Base-by-base conservation (phyloP, 2,113 vertebrate species). In the Hippocampus guttulatus region DNA sequence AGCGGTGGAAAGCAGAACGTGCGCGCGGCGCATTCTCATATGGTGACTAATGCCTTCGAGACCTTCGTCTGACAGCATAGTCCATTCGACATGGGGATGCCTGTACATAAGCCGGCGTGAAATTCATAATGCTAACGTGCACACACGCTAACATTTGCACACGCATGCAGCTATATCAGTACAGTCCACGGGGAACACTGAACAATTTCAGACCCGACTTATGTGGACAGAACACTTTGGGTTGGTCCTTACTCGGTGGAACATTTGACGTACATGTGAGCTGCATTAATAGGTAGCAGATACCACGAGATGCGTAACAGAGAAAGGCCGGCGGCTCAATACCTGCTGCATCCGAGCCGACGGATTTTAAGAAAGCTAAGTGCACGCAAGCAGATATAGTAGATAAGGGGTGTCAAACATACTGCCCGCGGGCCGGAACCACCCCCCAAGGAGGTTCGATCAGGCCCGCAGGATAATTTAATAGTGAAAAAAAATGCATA, bases 11-110 rank as follows among this genome's bases (percentile, higher is more conserved):
- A 5, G 38, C 43, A 18, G 61, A 67, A 69, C 18, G 25, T 20
- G 11, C 7, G 3, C 15, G 55, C 70, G 3, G n/a, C 57, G 73
- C 38, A 52, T 64, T 70, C 20, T 54, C 20, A 62, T 52, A 64
- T 16, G 40, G 6, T n/a, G 23, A 66, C 55, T 67, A 51, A 68
- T 78, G 75, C 11, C 57, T 67, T 55, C 58, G 63, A 73, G 70
- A 27, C 43, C n/a, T 12, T 23, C 68, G 60, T 68, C 68, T 71
- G 40, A 71, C 74, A 76, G 76, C 85, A 87, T 78, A 85, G 69
- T 64, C 76, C 76, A 87, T 90, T 90, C 82, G 86, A 84, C 81
- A 89, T 73, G 81, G 86, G 81, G 87, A 89, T 84, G 81, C 57
- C 52, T 38, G 55, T 58, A 73, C 73, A 78, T 70, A 85, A 88